A percentile compares a stretch with the other conserved stretches of the same genome.
Conservation (phyloP, 2,113 vertebrate species). For the Brachionichthys hirsutus region DNA sequence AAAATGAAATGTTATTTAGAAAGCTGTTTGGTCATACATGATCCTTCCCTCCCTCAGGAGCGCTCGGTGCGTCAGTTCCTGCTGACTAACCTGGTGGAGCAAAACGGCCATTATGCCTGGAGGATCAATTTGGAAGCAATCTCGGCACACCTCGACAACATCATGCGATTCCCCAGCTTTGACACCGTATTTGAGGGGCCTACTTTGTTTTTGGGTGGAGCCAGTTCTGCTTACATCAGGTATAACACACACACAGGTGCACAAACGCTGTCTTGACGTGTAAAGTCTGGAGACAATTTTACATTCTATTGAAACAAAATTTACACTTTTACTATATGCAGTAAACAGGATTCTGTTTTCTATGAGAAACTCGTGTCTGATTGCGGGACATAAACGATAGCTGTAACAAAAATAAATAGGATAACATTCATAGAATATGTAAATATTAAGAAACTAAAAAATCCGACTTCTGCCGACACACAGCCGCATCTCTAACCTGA, state of each 20-base stretch:
- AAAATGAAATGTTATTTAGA: not conserved
- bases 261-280: not conserved
- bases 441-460: too few relatives aligned
- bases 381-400: too few relatives aligned
- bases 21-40: not conserved
- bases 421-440: too few relatives aligned
- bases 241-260: slow-evolving; percentile 55
- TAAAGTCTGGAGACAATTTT: too few relatives aligned
- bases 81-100: slow-evolving; percentile 90
- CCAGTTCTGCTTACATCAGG: slow-evolving; percentile 88
- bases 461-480: too few relatives aligned
- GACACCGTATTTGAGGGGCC: slow-evolving; percentile 81
- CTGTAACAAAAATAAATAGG: too few relatives aligned
- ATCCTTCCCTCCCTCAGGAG: slow-evolving; percentile 65
- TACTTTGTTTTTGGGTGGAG: slow-evolving; percentile 89
- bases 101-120: slow-evolving; percentile 83
- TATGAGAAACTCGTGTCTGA: too few relatives aligned
- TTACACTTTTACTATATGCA: too few relatives aligned
- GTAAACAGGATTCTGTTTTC: too few relatives aligned
- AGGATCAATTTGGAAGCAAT: slow-evolving; percentile 90
- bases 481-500: too few relatives aligned
- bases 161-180: slow-evolving; percentile 85
- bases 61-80: slow-evolving; percentile 86
- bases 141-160: slow-evolving; percentile 78
- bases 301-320: too few relatives aligned